These are phyloP conservation scores for Hyles euphorbiae DNA, from an alignment of 1,140 invertebrate genomes.

Conservation along the genomic window DNA sequence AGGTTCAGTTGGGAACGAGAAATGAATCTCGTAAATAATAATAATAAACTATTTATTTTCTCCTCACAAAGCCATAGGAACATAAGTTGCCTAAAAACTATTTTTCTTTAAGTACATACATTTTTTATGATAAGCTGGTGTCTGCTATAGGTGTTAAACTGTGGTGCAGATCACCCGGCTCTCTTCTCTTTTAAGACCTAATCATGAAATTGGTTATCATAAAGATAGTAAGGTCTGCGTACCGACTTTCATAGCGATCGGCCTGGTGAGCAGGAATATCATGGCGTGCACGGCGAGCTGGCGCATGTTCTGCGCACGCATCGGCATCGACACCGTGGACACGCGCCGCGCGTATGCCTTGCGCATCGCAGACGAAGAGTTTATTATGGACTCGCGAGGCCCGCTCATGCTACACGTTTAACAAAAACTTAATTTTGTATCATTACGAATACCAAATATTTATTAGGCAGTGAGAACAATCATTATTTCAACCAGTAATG, in stretches of 20 bases:
- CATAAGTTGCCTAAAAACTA: too few species aligned
- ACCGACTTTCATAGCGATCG: slow-evolving; percentile 69
- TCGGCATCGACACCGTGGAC: slow-evolving; percentile 40
- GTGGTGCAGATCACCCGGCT: too few species aligned
- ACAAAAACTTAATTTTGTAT: background rate
- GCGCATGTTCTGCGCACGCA: slow-evolving; percentile 40
- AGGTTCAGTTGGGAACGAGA: too few species aligned
- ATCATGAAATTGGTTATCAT: background rate
- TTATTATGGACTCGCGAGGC: slow-evolving; percentile 22
- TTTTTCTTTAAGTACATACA: too few species aligned
- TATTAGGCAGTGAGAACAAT: too few species aligned
- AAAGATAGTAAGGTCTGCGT: slow-evolving; percentile 1
- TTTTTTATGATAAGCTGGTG: too few species aligned
- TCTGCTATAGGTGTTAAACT: too few species aligned
- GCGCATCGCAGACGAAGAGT: slow-evolving; percentile 33
- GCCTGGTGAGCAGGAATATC: slow-evolving; percentile 75
- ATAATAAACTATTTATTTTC: too few species aligned
- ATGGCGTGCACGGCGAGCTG: slow-evolving; percentile 74
- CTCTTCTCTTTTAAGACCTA: too few species aligned
- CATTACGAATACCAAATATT: background rate
- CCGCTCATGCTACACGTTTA: slow-evolving; percentile 15
- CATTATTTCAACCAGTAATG: too few species aligned
- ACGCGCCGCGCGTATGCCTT: slow-evolving; percentile 52
- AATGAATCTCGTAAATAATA: too few species aligned
- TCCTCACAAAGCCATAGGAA: too few species aligned